phyloP scores from a whole-genome alignment of 2,113 vertebrate genomes.

The Gracilinanus agilis region DNA sequence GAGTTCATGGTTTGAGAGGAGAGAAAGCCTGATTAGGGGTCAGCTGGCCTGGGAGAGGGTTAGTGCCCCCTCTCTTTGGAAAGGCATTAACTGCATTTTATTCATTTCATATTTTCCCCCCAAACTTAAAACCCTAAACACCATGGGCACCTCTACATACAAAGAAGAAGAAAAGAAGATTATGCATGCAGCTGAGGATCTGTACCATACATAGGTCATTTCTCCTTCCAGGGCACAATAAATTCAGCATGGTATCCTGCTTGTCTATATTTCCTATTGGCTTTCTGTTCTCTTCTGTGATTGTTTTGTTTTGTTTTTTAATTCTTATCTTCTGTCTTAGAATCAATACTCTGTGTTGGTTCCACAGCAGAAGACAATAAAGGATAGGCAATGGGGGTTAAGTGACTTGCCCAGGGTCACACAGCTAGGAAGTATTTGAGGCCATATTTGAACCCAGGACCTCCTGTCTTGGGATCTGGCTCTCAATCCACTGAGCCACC shows the following conservation, averaged over 20 bases:
- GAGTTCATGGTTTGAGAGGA: background rate
- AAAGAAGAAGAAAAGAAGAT: background rate
- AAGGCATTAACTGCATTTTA: background rate
- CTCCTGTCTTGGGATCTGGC: no score
- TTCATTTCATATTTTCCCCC: background rate
- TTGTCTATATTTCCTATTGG: background rate
- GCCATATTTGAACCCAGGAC: no score
- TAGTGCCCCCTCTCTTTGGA: background rate
- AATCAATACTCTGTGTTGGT: no score
- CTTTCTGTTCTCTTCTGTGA: background rate
- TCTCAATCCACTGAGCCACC: no score
- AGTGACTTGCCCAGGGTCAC: no score
- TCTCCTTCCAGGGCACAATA: background rate
- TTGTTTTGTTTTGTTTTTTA: no score
- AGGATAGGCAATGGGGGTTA: no score
- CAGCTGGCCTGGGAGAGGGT: background rate
- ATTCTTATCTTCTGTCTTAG: no score
- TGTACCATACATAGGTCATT: background rate
- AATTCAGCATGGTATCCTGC: background rate
- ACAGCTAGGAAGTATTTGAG: no score
- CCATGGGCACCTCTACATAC: background rate
- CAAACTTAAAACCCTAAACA: background rate
- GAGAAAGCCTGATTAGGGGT: background rate
- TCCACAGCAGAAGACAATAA: no score
- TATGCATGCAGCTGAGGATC: background rate